phyloP scores from a whole-genome alignment of 1,140 invertebrate genomes.

The Tetramorium alpestre region DNA sequence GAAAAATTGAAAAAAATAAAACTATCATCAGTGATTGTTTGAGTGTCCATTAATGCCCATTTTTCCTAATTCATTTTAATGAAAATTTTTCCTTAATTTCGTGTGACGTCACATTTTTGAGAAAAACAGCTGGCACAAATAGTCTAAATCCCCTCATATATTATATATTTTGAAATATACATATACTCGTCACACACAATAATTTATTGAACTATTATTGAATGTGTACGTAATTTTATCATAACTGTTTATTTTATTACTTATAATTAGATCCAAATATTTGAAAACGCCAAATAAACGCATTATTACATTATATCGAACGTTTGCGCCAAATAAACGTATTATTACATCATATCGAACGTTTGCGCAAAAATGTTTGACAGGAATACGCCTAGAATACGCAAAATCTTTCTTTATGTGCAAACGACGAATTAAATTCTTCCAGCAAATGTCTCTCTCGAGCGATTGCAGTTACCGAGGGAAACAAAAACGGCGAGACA shows the following conservation, averaged over 20 bases:
- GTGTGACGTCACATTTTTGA: no score
- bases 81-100: no score
- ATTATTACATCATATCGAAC: neutral
- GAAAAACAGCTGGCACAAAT: no score
- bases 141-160: no score
- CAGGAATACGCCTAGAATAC: neutral
- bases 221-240: neutral
- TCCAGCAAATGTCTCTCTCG: constrained; percentile 11
- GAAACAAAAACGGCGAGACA: constrained; percentile 67
- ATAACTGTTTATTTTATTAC: neutral
- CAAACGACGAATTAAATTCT: constrained; percentile 47
- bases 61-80: no score
- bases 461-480: neutral
- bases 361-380: neutral
- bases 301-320: neutral
- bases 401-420: constrained; percentile 16
- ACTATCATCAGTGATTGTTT: no score
- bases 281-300: neutral
- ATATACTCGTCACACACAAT: no score
- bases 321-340: neutral
- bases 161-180: no score
- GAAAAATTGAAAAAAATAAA: no score
- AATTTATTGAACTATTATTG: neutral
- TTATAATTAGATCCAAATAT: neutral
- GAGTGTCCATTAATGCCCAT: no score